Evolutionary conservation across 2,888 invertebrate species (phyloP), one percentile per base, ranked within the genome.

Genomic region (Allolobophora icterica): DNA sequence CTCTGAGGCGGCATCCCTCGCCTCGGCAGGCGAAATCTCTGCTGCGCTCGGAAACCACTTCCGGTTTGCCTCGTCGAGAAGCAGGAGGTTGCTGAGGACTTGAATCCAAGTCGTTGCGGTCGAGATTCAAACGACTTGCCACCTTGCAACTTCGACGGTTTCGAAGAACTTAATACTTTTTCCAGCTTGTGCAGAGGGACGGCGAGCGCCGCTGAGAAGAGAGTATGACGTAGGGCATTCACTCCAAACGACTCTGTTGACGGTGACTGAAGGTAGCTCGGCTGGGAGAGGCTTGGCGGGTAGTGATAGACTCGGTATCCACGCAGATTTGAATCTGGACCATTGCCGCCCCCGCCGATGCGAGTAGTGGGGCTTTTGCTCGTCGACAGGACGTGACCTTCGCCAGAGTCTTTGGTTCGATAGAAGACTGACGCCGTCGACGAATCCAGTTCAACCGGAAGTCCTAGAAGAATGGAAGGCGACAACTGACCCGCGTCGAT

Each of bases 1-100:
- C 87, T 87, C 34, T 34, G 35, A 87, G 87, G 87, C 34, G 87
- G 87, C 87, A 87, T 19, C 0, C 35, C 35, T 87, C 38, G 87
- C 87, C 87, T 34, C n/a, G 87, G 17, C 87, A 34, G 87, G 87
- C 87, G 87, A 38, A 21, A 34, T 35, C 87, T 87, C 87, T 87
- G 87, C 87, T 87, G 87, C 71, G 52, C 8, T 8, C 71, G 30
- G n/a, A 4, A n/a, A 71, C 71, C 71, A 71, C 71, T 71, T 71
- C 71, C 71, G 71, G 71, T n/a, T 17, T 71, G 30, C 13, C 71
- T 87, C 87, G 87, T 1, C 87, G 87, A 35, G 21, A 87, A 38
- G 38, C 30, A 34, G 87, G 87, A 34, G 6, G 87, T 17, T 33
- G 87, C 35, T 2, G 38, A 87, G 35, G 87, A 87, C 35, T 35